These are phyloP conservation scores for Toxonevra muliebris DNA, from an alignment of 2,888 invertebrate species.

Conservation along the genomic window DNA sequence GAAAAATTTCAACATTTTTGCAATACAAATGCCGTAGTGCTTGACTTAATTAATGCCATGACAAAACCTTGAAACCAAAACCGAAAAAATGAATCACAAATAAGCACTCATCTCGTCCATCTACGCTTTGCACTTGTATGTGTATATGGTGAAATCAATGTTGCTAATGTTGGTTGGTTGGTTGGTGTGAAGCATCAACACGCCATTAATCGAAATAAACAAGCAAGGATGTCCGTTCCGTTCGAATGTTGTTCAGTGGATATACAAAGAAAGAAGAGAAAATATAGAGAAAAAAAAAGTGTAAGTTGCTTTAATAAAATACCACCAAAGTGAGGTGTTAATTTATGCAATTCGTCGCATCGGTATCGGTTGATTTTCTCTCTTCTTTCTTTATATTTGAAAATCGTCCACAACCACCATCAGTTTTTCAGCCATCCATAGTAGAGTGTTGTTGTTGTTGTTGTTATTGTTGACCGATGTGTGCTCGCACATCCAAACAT, in stretches of 20 bases:
- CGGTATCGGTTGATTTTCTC: conserved; percentile 9
- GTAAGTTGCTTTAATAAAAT: conserved; percentile 39
- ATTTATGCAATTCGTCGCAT: conserved; percentile 46
- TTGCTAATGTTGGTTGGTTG: conserved; percentile 17
- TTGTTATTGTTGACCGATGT: not conserved
- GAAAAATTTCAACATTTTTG: not conserved
- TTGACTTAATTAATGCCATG: conserved; percentile 32
- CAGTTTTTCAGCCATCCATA: too few species aligned
- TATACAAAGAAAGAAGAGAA: conserved; percentile 23
- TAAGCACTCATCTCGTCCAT: not conserved
- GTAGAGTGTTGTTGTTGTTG: too few species aligned
- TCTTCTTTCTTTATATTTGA: not conserved
- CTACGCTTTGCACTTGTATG: too few species aligned
- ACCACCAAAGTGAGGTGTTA: conserved; percentile 47
- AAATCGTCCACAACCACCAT: not conserved
- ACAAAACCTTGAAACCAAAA: conserved; percentile 25
- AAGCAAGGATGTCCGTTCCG: too few species aligned
- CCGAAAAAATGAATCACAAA: conserved; percentile 7
- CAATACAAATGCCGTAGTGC: not conserved
- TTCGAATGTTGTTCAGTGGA: conserved; percentile 31
- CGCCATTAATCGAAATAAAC: conserved; percentile 31
- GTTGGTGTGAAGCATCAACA: conserved; percentile 32
- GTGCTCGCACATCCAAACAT: not conserved
- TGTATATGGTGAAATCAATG: conserved; percentile 7
- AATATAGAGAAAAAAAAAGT: conserved; percentile 11